Evolutionary conservation across 2,113 vertebrate species (phyloP), one percentile per base, ranked within the genome.

Genomic region (Halichoerus grypus): DNA sequence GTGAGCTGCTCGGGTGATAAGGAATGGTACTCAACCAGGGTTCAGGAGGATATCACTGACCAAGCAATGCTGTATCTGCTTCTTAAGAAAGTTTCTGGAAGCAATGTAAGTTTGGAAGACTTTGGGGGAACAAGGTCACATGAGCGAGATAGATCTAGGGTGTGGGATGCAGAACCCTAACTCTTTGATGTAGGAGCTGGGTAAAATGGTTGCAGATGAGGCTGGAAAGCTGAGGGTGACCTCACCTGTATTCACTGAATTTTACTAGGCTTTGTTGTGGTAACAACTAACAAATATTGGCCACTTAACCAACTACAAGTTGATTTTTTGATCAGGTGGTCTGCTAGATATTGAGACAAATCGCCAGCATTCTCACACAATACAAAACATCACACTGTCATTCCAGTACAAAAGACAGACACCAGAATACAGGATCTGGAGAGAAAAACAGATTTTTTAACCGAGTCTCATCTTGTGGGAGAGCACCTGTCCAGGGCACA

Each of bases 41-140:
- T 59, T 92, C 5, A 19, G 61, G 26, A 59, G 21, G 21, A 46
- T 13, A 14, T 63, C 5, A 1, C n/a, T 65, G 42, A 59, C 2
- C 49, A 15, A 53, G 24, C 3, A 19, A 46, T 2, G 7, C 28
- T 5, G 0, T 33, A 14, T 46, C 3, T 61, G 46, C 26, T 1
- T 9, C 22, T 74, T 63, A n/a, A 61, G 39, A 88, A 31, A 59
- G 14, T 61, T 5, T 59, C 55, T 39, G 5, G 18, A 24, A 46
- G 69, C 18, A 10, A 4, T 7, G 55, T 10, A 14, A 18, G 11
- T 33, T 42, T 19, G 18, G 36, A 67, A 86, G 24, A 26, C 13
- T 61, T 72, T 49, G 0, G 4, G 24, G 72, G 51, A 16, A 1
- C 10, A 12, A 2, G 26, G 0, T 24, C 31, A 10, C 1, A 10